A percentile compares a stretch with the other conserved stretches of the same genome.
Evolutionary conservation across 2,797 vertebrate species (phyloP).

Genomic region (Manis javanica): DNA sequence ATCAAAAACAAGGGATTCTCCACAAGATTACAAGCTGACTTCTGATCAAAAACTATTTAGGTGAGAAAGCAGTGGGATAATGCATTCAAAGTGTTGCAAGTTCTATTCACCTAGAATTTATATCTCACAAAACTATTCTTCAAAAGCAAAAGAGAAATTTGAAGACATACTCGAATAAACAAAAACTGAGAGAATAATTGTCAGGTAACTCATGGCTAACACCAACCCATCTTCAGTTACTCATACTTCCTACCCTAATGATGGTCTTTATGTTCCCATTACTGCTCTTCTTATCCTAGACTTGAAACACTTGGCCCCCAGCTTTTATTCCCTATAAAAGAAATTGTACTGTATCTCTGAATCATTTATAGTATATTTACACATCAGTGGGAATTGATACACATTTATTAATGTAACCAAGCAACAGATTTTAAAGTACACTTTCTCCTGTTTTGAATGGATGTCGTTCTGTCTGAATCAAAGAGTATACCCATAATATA

Average conservation of each 20-base stretch:
- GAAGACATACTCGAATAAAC: background rate
- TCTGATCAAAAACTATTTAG: background rate
- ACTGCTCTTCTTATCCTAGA: background rate
- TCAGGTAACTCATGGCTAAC: background rate
- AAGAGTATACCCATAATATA: background rate
- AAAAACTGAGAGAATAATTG: background rate
- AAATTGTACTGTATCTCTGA: background rate
- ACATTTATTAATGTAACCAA: background rate
- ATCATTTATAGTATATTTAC: background rate
- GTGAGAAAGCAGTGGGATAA: background rate
- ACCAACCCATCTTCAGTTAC: background rate
- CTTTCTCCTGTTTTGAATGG: background rate
- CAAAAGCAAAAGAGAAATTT: background rate
- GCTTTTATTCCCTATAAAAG: background rate
- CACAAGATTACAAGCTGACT: background rate
- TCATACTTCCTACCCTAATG: background rate
- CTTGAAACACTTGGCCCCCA: background rate
- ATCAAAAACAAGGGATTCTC: background rate
- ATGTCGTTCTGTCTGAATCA: background rate
- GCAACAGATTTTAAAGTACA: background rate
- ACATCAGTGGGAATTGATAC: background rate
- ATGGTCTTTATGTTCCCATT: background rate
- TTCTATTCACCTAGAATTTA: background rate
- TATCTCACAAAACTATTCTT: background rate
- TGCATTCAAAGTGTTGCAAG: background rate